Base-by-base conservation (phyloP, 2,797 vertebrate species). In the Clarias laeviceps region DNA sequence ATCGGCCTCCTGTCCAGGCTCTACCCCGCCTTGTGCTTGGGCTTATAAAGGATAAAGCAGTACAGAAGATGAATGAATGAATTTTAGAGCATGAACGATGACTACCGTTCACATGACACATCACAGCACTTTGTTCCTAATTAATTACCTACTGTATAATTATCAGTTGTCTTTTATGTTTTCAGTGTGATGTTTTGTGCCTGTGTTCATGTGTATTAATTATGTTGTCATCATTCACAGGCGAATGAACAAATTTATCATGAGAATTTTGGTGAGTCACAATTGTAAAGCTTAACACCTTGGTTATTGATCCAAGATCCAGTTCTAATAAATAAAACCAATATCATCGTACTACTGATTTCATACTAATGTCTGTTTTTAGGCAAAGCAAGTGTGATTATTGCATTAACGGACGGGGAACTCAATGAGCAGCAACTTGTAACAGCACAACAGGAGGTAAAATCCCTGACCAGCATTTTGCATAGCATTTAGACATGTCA, bases 391-490 rank as follows among this genome's bases (percentile, higher is more conserved):
- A 97, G 96, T 6, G 95, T 97, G 82, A 97, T 99, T 40, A 97
- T 99, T 64, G 95, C 97, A 1, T 90, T 98, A 87, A 98, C 97
- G 0, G 97, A 98, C 0, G 97, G 97, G 40, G 96, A 96, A 85
- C 86, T 99, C 77, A 94, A 96, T 32, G 94, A 96, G 3, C 89
- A 93, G 50, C 93, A 96, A 83, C 96, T 97, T 76, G 91, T 92
- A 62, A 88, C 91, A 0, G 96, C 97, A 62, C 95, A 97, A 79
- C 91, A 93, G 82, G 95, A 97, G 95, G 97, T 97, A 91, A 91
- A 45, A 9, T 22, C 56, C 5, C 37, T 29, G 56, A 18, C 34
- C 27, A 8, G 20, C 34, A 34, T 80, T 79, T 12, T 8, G 9
- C 5, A 6, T 27, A 37, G 22, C 76, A 17, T 40, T 64, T 61